These are phyloP conservation scores for Ariolimax columbianus DNA, from an alignment of 2,888 invertebrate species.

Conservation along the genomic window DNA sequence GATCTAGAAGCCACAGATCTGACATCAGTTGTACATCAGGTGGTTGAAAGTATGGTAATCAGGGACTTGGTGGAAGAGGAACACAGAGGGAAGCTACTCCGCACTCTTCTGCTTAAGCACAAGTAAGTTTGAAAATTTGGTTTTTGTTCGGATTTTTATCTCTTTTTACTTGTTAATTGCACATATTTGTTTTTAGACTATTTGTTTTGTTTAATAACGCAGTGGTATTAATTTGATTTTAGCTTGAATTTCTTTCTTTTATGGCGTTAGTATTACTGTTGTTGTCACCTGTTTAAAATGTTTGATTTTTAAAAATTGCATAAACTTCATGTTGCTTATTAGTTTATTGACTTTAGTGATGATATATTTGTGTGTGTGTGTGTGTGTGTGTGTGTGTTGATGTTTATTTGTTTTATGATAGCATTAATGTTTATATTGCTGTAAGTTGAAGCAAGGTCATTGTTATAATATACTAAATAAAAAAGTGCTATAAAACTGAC, in stretches of 20 bases:
- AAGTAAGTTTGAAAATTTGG: constrained; percentile 81
- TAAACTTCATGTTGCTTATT: no score
- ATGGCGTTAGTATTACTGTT: background rate
- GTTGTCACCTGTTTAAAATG: background rate
- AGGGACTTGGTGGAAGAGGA: constrained; percentile 91
- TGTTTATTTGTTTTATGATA: no score
- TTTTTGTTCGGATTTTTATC: background rate
- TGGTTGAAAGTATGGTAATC: constrained; percentile 87
- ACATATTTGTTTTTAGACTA: background rate
- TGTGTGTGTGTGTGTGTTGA: no score
- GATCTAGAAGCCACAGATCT: constrained; percentile 94
- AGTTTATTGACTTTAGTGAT: no score
- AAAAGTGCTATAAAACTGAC: no score
- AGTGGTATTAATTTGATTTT: background rate
- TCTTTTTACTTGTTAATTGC: background rate
- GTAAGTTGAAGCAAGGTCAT: no score
- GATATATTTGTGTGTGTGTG: no score
- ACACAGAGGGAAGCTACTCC: constrained; percentile 89
- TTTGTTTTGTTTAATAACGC: background rate
- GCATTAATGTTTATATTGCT: no score
- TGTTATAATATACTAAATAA: no score
- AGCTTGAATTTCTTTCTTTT: background rate
- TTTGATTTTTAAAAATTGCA: no score
- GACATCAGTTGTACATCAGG: constrained; percentile 80
- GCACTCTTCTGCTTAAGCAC: constrained; percentile 90